Evolutionary conservation across 2,113 vertebrate genomes (phyloP), one percentile per base, ranked within the genome.

Genomic region (Brachirus orientalis): DNA sequence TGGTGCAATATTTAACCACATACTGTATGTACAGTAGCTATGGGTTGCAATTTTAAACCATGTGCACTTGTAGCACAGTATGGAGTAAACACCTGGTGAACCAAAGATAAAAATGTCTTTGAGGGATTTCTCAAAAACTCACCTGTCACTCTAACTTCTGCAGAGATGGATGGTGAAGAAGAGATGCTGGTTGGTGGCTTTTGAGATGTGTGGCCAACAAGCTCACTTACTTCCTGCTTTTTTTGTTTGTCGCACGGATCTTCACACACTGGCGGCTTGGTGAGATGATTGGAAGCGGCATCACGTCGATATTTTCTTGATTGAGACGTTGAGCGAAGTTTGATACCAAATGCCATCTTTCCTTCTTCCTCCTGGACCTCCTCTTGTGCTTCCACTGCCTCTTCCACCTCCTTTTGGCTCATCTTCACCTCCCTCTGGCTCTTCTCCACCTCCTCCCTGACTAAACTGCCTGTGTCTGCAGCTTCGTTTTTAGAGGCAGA

Each of bases 281-380:
- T 72, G 5, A 72, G 71, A 18, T 83, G 85, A 1, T 66, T 45
- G 11, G 59, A 28, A 14, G 87, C 80, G 51, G 86, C 74, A 16
- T 91, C 85, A 0, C 93, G 85, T 53, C 80, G 88, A 4, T 89
- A 86, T 84, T 83, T 95, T 55, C 93, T 61, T 1, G 94, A 95
- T 41, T 94, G 89, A 3, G 95, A 95, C 0, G 95, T 97, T 71
- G 95, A 94, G 60, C 96, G 95, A 20, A 99, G 94, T 82, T 95
- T 97, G 43, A 97, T 79, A 12, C 94, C 94, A 80, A 97, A 98
- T 18, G 93, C 85, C 33, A 56, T 91, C 82, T 83, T 93, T 41
- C 90, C 86, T 46, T 93, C 93, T 7, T 77, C 69, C 17, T 72
- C 62, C 36, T 72, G 80, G 1, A 74, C 71, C 60, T 91, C 71